Base-by-base conservation (phyloP, 2,888 invertebrate species). In the Hydrotaea cyrtoneurina region DNA sequence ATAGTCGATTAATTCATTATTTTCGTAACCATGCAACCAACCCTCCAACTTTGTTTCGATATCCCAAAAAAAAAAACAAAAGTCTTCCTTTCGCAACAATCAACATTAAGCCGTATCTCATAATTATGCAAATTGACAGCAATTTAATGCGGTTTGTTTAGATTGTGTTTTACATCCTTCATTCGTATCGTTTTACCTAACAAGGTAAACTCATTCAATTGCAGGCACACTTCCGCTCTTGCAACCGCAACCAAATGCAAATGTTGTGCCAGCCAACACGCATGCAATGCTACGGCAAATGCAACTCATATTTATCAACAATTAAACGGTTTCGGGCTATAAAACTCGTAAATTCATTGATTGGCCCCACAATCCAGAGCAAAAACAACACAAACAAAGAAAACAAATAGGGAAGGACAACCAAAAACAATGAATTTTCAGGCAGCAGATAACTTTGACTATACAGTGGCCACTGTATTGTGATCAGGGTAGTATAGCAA, bases 71-170 rank as follows among this genome's bases (percentile, higher is more conserved):
- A 50, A 15, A 50, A 50, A 50, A 15, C 15, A 15, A 50, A 50
- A 50, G 15, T n/a, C n/a, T 15, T 43, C 31, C 62, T n/a, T 17
- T 36, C 0, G 5, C 64, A 10, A 64, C n/a, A 36, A 2, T 13
- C 0, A 17, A 7, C 31, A 64, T 62, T 31, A 23, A 62, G 31
- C 31, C 39, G 39, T 39, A 43, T 43, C 66, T 66, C 43, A 66
- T 43, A 66, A 66, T 66, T 66, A 66, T 66, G 66, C 66, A 66
- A 66, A 66, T 66, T 43, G 66, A 66, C 39, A 66, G 66, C 43
- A 66, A 19, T 66, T 66, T 19, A 17, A 39, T 66, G n/a, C 36
- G 17, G 26, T 5, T 21, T 21, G 21, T 55, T 21, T 59, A 26
- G 0, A 13, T 23, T 59, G 4, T 21, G 21, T 3, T 21, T 21